These are phyloP conservation scores for Acrocyrtus sp. DNA, from an alignment of 2,888 invertebrate genomes.

Conservation along the genomic window DNA sequence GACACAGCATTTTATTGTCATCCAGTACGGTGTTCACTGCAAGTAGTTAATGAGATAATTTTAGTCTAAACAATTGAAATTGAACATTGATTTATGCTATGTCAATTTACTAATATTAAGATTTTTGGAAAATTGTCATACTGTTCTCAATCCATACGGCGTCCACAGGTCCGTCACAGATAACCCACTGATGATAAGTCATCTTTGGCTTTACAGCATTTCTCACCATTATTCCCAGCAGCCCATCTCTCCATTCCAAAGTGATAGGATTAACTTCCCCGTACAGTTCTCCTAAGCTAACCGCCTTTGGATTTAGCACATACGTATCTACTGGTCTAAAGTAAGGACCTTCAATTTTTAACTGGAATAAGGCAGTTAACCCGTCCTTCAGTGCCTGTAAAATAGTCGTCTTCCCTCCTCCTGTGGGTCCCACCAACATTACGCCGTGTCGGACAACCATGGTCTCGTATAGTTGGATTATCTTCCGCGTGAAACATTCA, in stretches of 20 bases:
- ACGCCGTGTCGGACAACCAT: slow-evolving; percentile 93
- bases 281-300: slow-evolving; percentile 87
- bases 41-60: too few species aligned
- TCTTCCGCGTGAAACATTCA: slow-evolving; percentile 75
- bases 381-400: slow-evolving; percentile 77
- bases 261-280: slow-evolving; percentile 86
- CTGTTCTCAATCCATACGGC: slow-evolving; percentile 90
- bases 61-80: neutral
- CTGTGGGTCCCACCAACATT: slow-evolving; percentile 91
- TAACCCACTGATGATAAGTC: slow-evolving; percentile 84
- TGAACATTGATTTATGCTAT: neutral
- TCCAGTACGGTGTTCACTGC: slow-evolving; percentile 77
- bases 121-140: slow-evolving; percentile 1
- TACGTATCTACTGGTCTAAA: slow-evolving; percentile 81
- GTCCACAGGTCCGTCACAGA: slow-evolving; percentile 72
- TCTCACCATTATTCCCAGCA: slow-evolving; percentile 77
- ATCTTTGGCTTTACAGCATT: slow-evolving; percentile 69
- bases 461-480: slow-evolving; percentile 88
- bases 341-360: slow-evolving; percentile 72
- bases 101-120: neutral
- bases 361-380: slow-evolving; percentile 74
- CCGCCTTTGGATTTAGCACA: slow-evolving; percentile 88
- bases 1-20: slow-evolving; percentile 92
- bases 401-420: slow-evolving; percentile 84
- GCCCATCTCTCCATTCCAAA: slow-evolving; percentile 90